phyloP scores from a whole-genome alignment of 2,113 vertebrate genomes.

The human region GRCh38 chr7:138305001-138305500 shows the following conservation, averaged over 20 bases:
- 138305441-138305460: background rate
- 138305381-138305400: background rate
- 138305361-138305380: background rate
- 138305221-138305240: background rate
- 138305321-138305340: background rate
- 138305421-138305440: background rate
- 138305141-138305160: background rate
- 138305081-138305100: background rate
- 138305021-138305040: background rate
- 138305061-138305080: background rate
- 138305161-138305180: background rate
- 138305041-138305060: background rate
- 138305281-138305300: background rate
- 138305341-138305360: background rate
- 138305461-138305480: background rate
- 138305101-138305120: constrained; percentile 15
- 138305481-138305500: too few species aligned
- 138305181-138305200: background rate
- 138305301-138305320: background rate
- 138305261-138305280: background rate
- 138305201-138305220: background rate
- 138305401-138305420: background rate
- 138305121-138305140: background rate
- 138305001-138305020: background rate
- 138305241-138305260: background rate